Base-by-base conservation (phyloP, 2,888 invertebrate genomes). In the Ceriagrion tenellum region DNA sequence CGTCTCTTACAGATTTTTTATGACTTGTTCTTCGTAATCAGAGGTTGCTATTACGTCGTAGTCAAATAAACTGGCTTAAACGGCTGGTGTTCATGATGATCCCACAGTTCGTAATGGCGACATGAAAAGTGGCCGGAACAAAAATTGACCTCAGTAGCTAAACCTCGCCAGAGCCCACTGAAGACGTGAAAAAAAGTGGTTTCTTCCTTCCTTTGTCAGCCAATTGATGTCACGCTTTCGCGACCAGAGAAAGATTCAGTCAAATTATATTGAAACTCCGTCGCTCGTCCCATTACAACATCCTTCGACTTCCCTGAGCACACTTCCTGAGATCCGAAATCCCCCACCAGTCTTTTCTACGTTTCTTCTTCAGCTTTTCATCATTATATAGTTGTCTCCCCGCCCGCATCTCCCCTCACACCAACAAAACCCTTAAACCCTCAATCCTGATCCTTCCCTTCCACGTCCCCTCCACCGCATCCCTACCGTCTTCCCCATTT, bases 281-380 rank as follows among this genome's bases (percentile, higher is more conserved):
- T 81, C 35, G 81, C 81, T 81, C 81, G 13, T 81, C 81, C 81
- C 35, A 81, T 81, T 81, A 81, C 81, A 35, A 16, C 30, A 81
- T 81, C 81, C 81, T 81, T 81, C 81, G 26, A 81, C 81, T 35
- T 81, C 81, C 35, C 35, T 81, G 35, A 30, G 81, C 35, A 81
- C 81, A 81, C 81, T 81, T 81, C 81, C 81, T 81, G 4, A 81
- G 35, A 30, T 81, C 13, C 81, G 16, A 35, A 81, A 81, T 30
- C 30, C 35, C 81, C 81, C 12, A 18, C 35, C 81, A 20, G 81
- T 81, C 81, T 81, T 81, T 81, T 35, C 59, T 20, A 16, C 81
- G n/a, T 81, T 81, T 81, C 81, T 81, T 81, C 81, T 30, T 20
- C 59, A 16, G 35, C 81, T 81, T 81, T 81, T 81, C 81, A 81